phyloP scores from a whole-genome alignment of 2,888 invertebrate genomes.

The Alentia gelatinosa region DNA sequence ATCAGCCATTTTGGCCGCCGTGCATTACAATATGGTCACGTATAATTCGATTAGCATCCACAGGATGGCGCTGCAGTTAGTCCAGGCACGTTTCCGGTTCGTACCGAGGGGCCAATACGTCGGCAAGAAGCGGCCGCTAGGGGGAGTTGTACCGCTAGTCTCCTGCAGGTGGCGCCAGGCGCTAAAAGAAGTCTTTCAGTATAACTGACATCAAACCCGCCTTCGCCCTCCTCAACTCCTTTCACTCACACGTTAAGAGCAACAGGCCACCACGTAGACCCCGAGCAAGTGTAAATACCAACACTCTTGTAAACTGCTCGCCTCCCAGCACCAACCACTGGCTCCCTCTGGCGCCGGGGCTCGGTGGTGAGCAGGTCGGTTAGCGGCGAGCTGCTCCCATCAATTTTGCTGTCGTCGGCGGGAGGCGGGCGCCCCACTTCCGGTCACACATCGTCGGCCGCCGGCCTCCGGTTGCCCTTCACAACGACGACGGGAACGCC shows the following conservation, averaged over 20 bases:
- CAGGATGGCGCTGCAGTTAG: background rate
- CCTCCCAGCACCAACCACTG: too few relatives aligned
- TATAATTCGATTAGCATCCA: background rate
- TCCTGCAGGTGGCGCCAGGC: background rate
- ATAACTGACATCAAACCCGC: background rate
- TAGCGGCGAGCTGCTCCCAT: background rate
- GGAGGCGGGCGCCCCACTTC: background rate
- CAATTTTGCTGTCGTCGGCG: background rate
- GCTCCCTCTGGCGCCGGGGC: too few relatives aligned
- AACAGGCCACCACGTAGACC: too few relatives aligned
- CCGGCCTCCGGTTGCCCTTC: slow-evolving; percentile 31
- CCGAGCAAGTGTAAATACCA: too few relatives aligned
- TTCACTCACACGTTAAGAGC: too few relatives aligned
- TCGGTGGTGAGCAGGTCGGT: background rate
- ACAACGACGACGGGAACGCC: background rate
- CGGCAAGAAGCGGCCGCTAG: background rate
- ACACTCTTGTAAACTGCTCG: too few relatives aligned
- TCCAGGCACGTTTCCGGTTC: slow-evolving; percentile 11
- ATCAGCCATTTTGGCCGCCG: slow-evolving; percentile 21
- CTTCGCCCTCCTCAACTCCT: too few relatives aligned
- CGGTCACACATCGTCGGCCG: slow-evolving; percentile 27
- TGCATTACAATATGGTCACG: slow-evolving; percentile 41
- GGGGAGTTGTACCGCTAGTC: background rate
- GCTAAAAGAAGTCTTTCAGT: background rate
- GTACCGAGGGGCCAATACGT: background rate